phyloP scores from a whole-genome alignment of 2,888 invertebrate genomes.

The Harmothoe impar region DNA sequence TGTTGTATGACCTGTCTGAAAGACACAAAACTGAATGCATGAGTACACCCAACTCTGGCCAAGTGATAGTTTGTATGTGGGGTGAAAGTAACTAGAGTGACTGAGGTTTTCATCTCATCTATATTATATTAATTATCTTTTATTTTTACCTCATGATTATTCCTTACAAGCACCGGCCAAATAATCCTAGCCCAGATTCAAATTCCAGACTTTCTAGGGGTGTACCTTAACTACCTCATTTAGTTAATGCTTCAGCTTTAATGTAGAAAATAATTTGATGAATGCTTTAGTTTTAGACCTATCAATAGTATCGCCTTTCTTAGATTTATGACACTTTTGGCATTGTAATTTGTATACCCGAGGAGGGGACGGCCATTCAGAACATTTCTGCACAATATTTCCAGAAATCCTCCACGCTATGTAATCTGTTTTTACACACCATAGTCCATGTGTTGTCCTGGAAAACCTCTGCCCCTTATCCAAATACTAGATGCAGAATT shows the following conservation, averaged over 20 bases:
- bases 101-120: background rate
- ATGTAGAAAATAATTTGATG: too few species aligned
- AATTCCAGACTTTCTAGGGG: too few species aligned
- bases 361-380: too few species aligned
- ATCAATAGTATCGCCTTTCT: too few species aligned
- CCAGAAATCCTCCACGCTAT: too few species aligned
- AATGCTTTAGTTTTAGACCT: too few species aligned
- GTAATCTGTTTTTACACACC: background rate
- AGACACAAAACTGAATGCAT: slow-evolving; percentile 26
- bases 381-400: too few species aligned
- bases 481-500: slow-evolving; percentile 34
- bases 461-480: background rate
- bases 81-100: background rate
- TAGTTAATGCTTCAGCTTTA: too few species aligned
- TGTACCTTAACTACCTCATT: too few species aligned
- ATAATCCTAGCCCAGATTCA: background rate
- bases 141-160: background rate
- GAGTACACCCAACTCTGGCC: background rate
- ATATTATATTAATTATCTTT: background rate
- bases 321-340: too few species aligned
- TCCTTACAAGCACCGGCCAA: background rate
- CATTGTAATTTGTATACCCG: too few species aligned
- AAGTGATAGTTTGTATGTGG: background rate
- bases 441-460: background rate
- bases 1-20: slow-evolving; percentile 20